Evolutionary conservation across 2,113 vertebrate species (phyloP), one percentile per base, ranked within the genome.

Genomic region (Ptychochromis oligacanthus): DNA sequence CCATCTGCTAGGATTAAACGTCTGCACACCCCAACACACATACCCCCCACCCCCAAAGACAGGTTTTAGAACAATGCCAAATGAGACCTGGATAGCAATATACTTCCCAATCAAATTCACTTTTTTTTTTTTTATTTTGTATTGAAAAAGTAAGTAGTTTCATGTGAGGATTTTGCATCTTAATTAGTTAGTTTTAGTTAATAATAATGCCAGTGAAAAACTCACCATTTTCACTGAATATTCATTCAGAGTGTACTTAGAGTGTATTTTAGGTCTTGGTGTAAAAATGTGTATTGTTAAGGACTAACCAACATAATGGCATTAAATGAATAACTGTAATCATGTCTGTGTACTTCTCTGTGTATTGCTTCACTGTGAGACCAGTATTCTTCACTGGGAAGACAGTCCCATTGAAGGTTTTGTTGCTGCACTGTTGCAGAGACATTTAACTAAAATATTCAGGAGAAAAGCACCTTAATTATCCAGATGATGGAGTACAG

Each of bases 1-100:
- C 93, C 94, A 95, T 95, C 94, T 95, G 94, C 87, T 95, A 89
- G 83, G 89, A 92, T 92, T 92, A 91, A 87, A 89, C 89, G 89
- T 82, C 77, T 43, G 57, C 58, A 46, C 54, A 20, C 83, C 17
- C 22, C 43, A 26, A 59, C 81, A 38, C 82, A 80, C 81, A 58
- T 34, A 61, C 67, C 56, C 57, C 34, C 56, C 43, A 31, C 24
- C 26, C 61, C 4, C 46, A 24, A 54, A 54, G 17, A 26, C 49
- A 52, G 55, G 34, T 38, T 87, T 89, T 46, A 55, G 57, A 67
- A 80, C 24, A 54, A 52, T n/a, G 87, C 76, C 88, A 84, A 87
- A 75, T 60, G 81, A 26, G 52, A 84, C 57, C 24, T 74, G 62
- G 61, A 59, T 58, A 22, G 28, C 75, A 31, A 36, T 36, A 5